Evolutionary conservation across 2,888 invertebrate species (phyloP).

Genomic region (Silvanus unidentatus): DNA sequence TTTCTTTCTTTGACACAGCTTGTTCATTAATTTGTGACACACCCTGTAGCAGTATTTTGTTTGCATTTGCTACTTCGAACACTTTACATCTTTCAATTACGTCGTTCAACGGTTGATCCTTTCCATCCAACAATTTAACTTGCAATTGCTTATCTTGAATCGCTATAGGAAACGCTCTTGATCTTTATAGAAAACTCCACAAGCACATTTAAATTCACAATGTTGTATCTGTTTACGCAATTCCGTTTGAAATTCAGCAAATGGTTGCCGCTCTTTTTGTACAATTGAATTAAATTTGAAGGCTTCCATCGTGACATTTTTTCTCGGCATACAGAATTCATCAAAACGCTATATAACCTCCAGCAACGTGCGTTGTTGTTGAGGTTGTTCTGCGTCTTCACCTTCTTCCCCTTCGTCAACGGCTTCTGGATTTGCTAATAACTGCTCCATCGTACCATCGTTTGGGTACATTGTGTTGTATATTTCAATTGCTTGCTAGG

Average conservation of each 20-base stretch:
- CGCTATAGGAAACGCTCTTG: too few relatives aligned
- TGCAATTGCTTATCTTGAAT: slow-evolving; percentile 1
- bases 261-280: slow-evolving; percentile 2
- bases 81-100: slow-evolving; percentile 1
- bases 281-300: neutral
- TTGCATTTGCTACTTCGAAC: neutral
- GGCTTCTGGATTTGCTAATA: neutral
- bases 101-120: neutral
- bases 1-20: neutral
- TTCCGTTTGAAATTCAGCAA: neutral
- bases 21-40: too few relatives aligned
- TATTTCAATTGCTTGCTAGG: neutral
- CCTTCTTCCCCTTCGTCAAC: neutral
- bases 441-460: neutral
- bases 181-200: slow-evolving; percentile 1
- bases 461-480: neutral
- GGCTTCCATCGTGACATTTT: neutral
- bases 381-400: neutral
- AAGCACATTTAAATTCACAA: slow-evolving; percentile 1
- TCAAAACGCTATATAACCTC: neutral
- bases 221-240: neutral
- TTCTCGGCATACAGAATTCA: neutral
- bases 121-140: neutral
- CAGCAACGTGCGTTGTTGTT: neutral
- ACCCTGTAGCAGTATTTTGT: neutral